Base-by-base conservation (phyloP, 2,113 vertebrate species). In the Myodes glareolus region DNA sequence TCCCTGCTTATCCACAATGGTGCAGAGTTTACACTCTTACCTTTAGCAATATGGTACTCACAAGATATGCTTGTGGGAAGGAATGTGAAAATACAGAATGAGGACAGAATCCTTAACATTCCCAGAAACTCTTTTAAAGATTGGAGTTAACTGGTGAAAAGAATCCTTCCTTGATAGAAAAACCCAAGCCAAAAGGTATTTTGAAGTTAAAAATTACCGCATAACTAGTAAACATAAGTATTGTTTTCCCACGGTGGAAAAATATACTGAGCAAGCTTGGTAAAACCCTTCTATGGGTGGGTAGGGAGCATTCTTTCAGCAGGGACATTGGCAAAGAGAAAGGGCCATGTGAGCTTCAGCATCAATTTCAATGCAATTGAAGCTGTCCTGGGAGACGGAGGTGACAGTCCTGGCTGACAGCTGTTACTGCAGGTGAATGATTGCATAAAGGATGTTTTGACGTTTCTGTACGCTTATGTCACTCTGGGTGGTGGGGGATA, bases 321-420 rank as follows among this genome's bases (percentile, higher is more conserved):
- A 16, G 47, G 65, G n/a, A 33, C 92, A 85, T 23, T 47, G 21
- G 2, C 25, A 58, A 73, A 65, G 33, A 65, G 25, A 19, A 89
- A 31, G 55, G 73, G 68, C 68, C 47, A 75, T 63, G 87, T 36
- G 47, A 45, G 19, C 11, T 0, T 88, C 86, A 91, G 87, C 67
- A 61, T 87, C 36, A 50, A 84, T 77, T 87, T 27, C 8, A 68
- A 55, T 16, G 82, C 36, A 96, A 94, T 93, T 96, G 80, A 67
- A 61, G 58, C 36, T 89, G 72, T 88, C 90, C 52, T 70, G 84
- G 73, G 91, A 90, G 27, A 88, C 80, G 67, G 88, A 80, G 76
- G 39, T 94, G 91, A 82, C 85, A 81, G 88, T 93, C 75, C 55
- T 45, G 90, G 82, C 84, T 87, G 42, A 67, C 94, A 97, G 85